Evolutionary conservation across 2,113 vertebrate genomes (phyloP).

Genomic region (Pluvialis apricaria): DNA sequence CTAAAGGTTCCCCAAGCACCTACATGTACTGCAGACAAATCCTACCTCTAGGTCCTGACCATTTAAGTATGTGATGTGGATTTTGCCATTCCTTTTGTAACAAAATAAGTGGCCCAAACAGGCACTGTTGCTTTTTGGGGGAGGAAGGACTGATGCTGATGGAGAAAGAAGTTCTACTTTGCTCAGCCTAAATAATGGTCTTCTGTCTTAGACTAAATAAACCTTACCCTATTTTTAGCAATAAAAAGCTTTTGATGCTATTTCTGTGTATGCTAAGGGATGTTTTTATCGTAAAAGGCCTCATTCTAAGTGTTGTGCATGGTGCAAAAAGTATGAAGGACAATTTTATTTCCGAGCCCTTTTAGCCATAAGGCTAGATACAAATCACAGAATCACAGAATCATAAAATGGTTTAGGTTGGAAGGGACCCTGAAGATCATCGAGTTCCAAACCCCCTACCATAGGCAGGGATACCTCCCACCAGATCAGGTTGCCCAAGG

Average conservation of each 20-base stretch:
- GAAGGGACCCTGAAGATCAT: too few species aligned
- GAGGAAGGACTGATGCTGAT: not conserved
- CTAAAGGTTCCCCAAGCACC: not conserved
- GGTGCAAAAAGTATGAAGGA: not conserved
- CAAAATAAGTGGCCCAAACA: not conserved
- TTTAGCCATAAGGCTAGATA: not conserved
- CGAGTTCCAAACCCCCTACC: too few species aligned
- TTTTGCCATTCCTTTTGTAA: not conserved
- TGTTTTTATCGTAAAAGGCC: not conserved
- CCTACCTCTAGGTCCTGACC: not conserved
- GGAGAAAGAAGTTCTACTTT: not conserved
- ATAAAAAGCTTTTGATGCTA: not conserved
- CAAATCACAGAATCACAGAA: too few species aligned
- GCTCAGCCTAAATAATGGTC: not conserved
- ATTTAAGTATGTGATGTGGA: not conserved
- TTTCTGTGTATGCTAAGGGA: not conserved
- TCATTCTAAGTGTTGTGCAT: not conserved
- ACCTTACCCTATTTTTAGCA: not conserved
- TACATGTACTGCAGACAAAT: accelerated
- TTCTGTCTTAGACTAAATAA: not conserved
- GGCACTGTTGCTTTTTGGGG: not conserved
- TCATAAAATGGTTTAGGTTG: too few species aligned
- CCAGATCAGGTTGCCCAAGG: too few species aligned
- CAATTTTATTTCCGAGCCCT: not conserved
- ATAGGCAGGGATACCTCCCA: too few species aligned